Evolutionary conservation across 2,797 vertebrate genomes (phyloP).

Genomic region (Kryptolebias ocellatus): DNA sequence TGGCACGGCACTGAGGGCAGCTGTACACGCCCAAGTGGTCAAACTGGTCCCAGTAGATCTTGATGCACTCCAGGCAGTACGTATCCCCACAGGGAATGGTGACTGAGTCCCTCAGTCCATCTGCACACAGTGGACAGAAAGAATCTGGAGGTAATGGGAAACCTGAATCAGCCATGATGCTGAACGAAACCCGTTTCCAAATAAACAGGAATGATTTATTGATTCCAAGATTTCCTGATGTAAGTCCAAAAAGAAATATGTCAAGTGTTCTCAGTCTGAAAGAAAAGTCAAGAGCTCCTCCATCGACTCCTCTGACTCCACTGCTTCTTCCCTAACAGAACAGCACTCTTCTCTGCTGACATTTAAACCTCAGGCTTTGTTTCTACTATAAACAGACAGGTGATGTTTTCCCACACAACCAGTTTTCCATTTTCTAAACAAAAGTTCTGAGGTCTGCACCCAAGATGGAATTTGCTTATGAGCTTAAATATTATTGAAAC

Average conservation of each 20-base stretch:
- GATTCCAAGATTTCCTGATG: not conserved
- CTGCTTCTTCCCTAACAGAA: conserved; percentile 20
- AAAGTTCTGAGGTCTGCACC: conserved; percentile 36
- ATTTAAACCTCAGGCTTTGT: conserved; percentile 65
- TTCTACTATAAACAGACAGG: conserved; percentile 63
- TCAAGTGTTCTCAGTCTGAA: conserved; percentile 1
- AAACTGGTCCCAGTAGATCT: conserved; percentile 86
- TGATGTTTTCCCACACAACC: conserved; percentile 41
- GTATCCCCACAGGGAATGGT: conserved; percentile 87
- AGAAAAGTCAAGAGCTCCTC: conserved; percentile 4
- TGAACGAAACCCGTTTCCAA: not conserved
- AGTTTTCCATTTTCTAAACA: conserved; percentile 26
- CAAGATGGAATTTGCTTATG: conserved; percentile 31
- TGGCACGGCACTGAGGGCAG: conserved; percentile 84
- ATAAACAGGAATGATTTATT: not conserved
- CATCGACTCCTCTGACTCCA: not conserved
- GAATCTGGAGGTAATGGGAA: conserved; percentile 73
- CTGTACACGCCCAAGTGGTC: conserved; percentile 78
- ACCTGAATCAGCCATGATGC: conserved; percentile 69
- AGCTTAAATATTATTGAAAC: conserved; percentile 27
- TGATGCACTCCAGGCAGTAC: conserved; percentile 87
- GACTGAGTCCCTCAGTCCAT: conserved; percentile 77
- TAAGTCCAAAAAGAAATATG: not conserved
- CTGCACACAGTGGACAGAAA: conserved; percentile 83
- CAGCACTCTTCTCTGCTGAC: conserved; percentile 13